Evolutionary conservation across 2,113 vertebrate species (phyloP), one percentile per base, ranked within the genome.

Genomic region (Martes martes): DNA sequence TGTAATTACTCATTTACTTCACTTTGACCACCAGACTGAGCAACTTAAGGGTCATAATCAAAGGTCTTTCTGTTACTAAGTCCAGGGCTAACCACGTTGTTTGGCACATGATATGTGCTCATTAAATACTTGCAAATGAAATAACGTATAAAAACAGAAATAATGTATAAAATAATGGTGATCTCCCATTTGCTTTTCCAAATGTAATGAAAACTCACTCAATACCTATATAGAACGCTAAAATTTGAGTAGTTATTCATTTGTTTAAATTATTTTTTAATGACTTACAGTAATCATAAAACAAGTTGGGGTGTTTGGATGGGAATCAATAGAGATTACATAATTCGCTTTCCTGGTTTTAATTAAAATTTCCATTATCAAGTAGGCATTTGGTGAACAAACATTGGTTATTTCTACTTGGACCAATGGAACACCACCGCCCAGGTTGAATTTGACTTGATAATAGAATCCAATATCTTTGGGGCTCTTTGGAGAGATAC

Each of bases 351-450:
- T 93, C 87, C 47, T 92, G 14, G 81, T 94, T 97, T 95, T 79
- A 82, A 83, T 82, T 82, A 96, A 95, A 94, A 67, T 89, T 89
- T 98, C 81, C n/a, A 82, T 95, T 97, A 97, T 69, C 52, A 86
- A 74, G 69, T 74, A 65, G 67, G 18, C 50, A 61, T 92, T 91
- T 93, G 91, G 84, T 91, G 97, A 93, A 88, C 24, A 93, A 42
- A 88, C 28, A 52, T 19, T 69, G 31, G 31, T 76, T 82, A 36
- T 93, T 67, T 33, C 85, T 74, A 28, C 31, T 14, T 89, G 26
- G 33, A 52, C 47, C 39, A 89, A 26, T 39, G 52, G 31, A 87
- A 89, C 78, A 92, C 21, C 52, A 59, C 59, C 21, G 95, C 28
- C 39, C 18, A 88, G 47, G 21, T 13, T 71, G 47, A 73, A 16